Evolutionary conservation across 2,797 vertebrate species (phyloP).

Genomic region (Eupleurogrammus muticus): DNA sequence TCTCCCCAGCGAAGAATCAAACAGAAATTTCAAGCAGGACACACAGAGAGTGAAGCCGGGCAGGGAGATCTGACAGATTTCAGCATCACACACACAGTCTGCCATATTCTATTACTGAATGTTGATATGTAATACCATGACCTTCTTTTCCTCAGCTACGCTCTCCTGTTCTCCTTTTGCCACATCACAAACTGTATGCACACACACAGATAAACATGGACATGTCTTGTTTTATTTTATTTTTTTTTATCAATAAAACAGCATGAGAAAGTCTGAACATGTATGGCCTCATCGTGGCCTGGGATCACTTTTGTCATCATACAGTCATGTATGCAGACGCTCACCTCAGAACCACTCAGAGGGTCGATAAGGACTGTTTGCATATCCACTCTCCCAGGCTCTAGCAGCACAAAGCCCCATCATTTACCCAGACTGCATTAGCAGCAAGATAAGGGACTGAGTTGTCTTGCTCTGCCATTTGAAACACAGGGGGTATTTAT

Average conservation of each 20-base stretch:
- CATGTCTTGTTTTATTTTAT: too few relatives aligned
- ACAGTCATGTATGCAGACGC: conserved; percentile 49
- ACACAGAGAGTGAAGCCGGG: conserved; percentile 72
- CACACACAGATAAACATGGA: conserved; percentile 3
- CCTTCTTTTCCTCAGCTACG: conserved; percentile 54
- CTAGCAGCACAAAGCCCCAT: conserved; percentile 71
- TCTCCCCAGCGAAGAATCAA: conserved; percentile 79
- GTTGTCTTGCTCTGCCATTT: conserved; percentile 72
- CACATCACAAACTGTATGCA: conserved; percentile 25
- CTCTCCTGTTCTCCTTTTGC: conserved; percentile 47
- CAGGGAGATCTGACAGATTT: conserved; percentile 79
- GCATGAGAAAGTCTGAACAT: conserved; percentile 25
- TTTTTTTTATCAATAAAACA: conserved; percentile 54
- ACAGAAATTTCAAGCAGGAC: conserved; percentile 83
- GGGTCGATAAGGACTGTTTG: conserved; percentile 74
- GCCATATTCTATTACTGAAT: conserved; percentile 68
- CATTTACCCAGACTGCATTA: conserved; percentile 78
- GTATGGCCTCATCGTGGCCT: conserved; percentile 17
- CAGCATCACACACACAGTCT: conserved; percentile 72
- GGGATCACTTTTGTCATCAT: conserved; percentile 42
- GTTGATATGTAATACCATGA: conserved; percentile 62
- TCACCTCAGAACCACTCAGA: conserved; percentile 55
- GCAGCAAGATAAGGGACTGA: conserved; percentile 65
- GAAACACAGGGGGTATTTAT: conserved; percentile 79
- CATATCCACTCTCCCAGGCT: conserved; percentile 59